Evolutionary conservation across 2,113 vertebrate genomes (phyloP).

Genomic region (Gallinago undulata): DNA sequence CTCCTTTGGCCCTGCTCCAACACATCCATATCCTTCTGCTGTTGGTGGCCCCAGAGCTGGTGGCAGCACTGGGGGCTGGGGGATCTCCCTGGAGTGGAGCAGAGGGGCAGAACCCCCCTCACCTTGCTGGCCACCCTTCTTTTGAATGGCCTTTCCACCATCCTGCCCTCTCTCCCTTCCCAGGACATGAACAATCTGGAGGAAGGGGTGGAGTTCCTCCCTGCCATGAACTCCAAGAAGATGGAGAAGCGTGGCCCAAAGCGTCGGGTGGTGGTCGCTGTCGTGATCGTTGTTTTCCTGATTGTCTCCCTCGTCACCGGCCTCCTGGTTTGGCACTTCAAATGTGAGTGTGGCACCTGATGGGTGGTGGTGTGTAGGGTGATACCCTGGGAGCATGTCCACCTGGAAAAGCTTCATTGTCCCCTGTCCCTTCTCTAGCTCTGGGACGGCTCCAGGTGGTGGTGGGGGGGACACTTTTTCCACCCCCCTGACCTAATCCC

Average conservation of each 20-base stretch:
- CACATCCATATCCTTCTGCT: too few species aligned
- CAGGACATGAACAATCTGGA: slow-evolving; percentile 77
- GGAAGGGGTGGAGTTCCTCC: slow-evolving; percentile 80
- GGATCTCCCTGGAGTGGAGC: too few species aligned
- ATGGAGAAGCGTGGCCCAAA: slow-evolving; percentile 74
- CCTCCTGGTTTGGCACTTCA: slow-evolving; percentile 80
- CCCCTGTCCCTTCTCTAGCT: fast-evolving
- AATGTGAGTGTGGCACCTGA: slow-evolving; percentile 62
- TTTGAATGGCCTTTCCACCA: not conserved
- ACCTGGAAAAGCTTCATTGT: not conserved
- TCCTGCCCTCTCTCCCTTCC: not conserved
- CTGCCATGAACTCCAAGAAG: slow-evolving; percentile 75
- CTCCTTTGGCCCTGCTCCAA: too few species aligned
- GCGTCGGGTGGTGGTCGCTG: slow-evolving; percentile 15
- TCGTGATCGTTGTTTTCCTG: not conserved
- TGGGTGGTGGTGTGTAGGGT: not conserved
- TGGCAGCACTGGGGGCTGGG: too few species aligned
- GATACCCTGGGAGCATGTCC: not conserved
- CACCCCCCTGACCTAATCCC: fast-evolving
- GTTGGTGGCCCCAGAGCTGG: too few species aligned
- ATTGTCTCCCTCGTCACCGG: slow-evolving; percentile 55
- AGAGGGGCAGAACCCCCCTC: too few species aligned
- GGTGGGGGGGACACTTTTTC: not conserved
- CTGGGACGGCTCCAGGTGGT: not conserved
- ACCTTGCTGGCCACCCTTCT: too few species aligned